phyloP scores from a whole-genome alignment of 2,888 invertebrate species.

The Hermaeophaga mercurialis region DNA sequence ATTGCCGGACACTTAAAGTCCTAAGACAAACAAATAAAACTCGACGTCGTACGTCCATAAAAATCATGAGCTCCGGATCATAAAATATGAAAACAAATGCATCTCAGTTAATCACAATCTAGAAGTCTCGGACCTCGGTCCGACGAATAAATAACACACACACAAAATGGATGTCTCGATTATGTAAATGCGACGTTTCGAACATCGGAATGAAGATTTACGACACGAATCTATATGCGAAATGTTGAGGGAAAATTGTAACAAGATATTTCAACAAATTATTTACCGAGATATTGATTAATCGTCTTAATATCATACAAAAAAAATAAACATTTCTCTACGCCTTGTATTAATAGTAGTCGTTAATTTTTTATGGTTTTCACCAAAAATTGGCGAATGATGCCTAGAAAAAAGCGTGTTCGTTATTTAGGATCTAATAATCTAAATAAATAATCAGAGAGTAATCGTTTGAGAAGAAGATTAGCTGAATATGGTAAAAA shows the following conservation, averaged over 20 bases:
- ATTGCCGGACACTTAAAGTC: conserved; percentile 1
- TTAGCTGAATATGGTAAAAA: no score
- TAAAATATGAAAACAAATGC: conserved; percentile 28
- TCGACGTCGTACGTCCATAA: conserved; percentile 7
- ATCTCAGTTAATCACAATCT: conserved; percentile 30
- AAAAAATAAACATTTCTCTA: no score
- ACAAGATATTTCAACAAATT: conserved; percentile 17
- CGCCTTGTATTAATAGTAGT: no score
- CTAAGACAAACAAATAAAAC: conserved; percentile 20
- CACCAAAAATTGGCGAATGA: no score
- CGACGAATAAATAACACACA: conserved; percentile 38
- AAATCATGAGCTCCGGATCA: conserved; percentile 7
- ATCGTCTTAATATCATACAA: neutral
- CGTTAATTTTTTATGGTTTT: no score
- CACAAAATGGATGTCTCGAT: conserved; percentile 42
- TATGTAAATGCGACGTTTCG: conserved; percentile 42
- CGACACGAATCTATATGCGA: conserved; percentile 30
- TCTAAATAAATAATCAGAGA: no score
- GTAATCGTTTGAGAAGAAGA: no score
- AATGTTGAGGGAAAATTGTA: conserved; percentile 33
- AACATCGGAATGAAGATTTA: conserved; percentile 40
- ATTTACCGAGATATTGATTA: neutral
- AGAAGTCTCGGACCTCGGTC: conserved; percentile 4
- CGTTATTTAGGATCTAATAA: no score
- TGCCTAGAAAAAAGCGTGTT: no score